Base-by-base conservation (phyloP, 2,113 vertebrate genomes). In the Phrynocephalus versicolor region DNA sequence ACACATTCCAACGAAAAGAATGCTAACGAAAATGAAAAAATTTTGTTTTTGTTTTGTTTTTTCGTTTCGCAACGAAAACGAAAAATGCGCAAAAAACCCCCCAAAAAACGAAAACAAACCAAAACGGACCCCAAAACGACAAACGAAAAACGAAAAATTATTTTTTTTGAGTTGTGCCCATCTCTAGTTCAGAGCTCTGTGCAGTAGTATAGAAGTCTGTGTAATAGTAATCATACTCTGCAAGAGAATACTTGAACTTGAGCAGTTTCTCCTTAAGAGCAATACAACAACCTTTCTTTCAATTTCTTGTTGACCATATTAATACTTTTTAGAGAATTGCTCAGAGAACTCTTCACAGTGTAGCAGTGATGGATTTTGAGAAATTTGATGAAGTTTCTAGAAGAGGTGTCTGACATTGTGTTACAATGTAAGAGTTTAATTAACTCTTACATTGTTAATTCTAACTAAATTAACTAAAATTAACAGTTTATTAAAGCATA, bases 161-260 rank as follows among this genome's bases (percentile, higher is more conserved):
- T n/a, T n/a, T n/a, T n/a, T n/a, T n/a, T n/a, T n/a, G n/a, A n/a
- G n/a, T n/a, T n/a, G n/a, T n/a, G n/a, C n/a, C n/a, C n/a, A n/a
- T n/a, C n/a, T n/a, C n/a, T n/a, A n/a, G n/a, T n/a, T n/a, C n/a
- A n/a, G n/a, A n/a, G n/a, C n/a, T n/a, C n/a, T n/a, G n/a, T n/a
- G n/a, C 62, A 65, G 62, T 18, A 27, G 23, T 65, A 25, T 9
- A 27, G 62, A 67, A 15, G 62, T 18, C 27, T 74, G 16, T 6
- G 33, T 14, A 6, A 23, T 86, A 79, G 88, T 89, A 86, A 71
- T 57, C 78, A 86, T 18, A 37, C 71, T 21, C 81, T 19, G 74
- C 87, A 72, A 83, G 27, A 57, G 45, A 72, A 27, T 76, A 75
- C 75, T 45, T 84, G 83, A 84, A 77, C 30, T 62, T 39, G 58